Conservation (phyloP, 2,113 vertebrate species). For the Micronisus gabar region DNA sequence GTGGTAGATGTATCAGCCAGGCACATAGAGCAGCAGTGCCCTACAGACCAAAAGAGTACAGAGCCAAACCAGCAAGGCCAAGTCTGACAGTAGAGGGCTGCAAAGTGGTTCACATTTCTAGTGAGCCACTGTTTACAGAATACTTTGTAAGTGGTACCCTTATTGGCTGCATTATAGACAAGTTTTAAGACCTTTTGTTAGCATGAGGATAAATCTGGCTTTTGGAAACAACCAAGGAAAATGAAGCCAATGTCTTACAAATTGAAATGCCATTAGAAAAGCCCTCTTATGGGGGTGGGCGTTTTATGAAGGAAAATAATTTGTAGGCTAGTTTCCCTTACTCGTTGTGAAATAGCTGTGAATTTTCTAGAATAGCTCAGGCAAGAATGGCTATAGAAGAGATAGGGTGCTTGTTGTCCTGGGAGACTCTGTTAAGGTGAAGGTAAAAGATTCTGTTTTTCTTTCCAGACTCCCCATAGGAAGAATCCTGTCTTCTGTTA, state of each 20-base stretch:
- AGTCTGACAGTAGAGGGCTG: not conserved
- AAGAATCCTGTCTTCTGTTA: not conserved
- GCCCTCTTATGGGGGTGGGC: not conserved
- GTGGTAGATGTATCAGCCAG: not conserved
- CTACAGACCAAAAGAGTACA: not conserved
- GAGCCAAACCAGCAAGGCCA: not conserved
- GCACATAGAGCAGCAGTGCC: not conserved
- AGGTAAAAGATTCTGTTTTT: not conserved
- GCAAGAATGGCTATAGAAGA: not conserved
- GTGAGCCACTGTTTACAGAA: not conserved
- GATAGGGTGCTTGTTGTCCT: not conserved
- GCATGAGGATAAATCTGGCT: not conserved
- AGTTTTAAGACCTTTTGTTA: not conserved
- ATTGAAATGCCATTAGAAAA: not conserved
- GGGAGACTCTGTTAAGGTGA: not conserved
- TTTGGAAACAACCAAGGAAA: not conserved
- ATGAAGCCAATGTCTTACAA: not conserved
- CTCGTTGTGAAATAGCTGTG: not conserved
- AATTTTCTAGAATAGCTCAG: not conserved
- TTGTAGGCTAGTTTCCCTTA: not conserved
- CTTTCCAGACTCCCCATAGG: not conserved
- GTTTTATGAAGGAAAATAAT: not conserved
- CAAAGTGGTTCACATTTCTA: not conserved
- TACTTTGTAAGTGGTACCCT: not conserved
- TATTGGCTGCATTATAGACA: not conserved